Evolutionary conservation across 2,888 invertebrate species (phyloP), one percentile per base, ranked within the genome.

Genomic region (Parnassius smintheus): DNA sequence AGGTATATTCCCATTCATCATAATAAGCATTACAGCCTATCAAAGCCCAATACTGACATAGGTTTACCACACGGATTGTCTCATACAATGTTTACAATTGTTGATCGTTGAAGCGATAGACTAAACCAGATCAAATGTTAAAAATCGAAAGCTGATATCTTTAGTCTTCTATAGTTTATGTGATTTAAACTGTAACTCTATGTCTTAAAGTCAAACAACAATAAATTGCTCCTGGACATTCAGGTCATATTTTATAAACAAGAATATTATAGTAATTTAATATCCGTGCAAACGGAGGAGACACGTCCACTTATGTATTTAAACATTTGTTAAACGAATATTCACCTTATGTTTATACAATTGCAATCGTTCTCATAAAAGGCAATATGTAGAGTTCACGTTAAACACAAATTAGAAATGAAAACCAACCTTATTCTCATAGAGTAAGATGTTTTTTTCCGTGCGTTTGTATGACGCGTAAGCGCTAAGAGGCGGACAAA

Each of bases 211-310:
- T 25, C 25, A n/a, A 13, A 13, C 13, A 48, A 8, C 46, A 12
- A 12, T 3, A 8, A 48, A 46, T 7, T 48, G n/a, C 9, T 11
- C 50, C 2, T 50, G 7, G 22, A 13, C 22, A 22, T 50, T 9
- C 25, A 4, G 25, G 51, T 2, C 11, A 25, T 11, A 51, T 25
- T 44, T 45, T 56, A 56, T 55, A 55, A 60, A 60, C 48, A 48
- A 35, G 53, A 25, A 54, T 42, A 45, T 51, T 50, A 52, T 41
- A 51, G 51, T 61, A 56, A 61, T 61, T 56, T 53, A 62, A 62
- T 62, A 62, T 62, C 57, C 57, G 53, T 62, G 48, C 52, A 59
- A 13, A 51, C 45, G 25, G 9, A 55, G 56, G 44, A 51, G 42
- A 52, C 48, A 54, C 48, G 3, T 35, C 8, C 56, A 52, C 51